Conservation (phyloP, 2,888 invertebrate genomes). For the Caenorhabditis afra region DNA sequence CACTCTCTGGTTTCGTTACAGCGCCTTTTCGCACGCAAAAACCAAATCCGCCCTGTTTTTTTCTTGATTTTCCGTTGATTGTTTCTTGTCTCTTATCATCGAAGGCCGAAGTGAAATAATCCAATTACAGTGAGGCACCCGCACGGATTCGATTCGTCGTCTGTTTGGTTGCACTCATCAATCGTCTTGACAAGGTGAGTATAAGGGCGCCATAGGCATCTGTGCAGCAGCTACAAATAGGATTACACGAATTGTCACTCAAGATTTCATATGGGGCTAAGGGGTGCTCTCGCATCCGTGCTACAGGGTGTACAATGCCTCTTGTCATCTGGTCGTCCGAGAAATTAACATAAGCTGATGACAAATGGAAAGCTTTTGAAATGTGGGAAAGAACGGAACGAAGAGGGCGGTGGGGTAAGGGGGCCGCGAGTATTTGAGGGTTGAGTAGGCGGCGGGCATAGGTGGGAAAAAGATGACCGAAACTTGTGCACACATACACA, state of each 20-base stretch:
- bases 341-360: constrained; percentile 55
- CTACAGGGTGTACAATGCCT: constrained; percentile 35
- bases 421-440: not conserved
- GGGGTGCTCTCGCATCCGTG: not conserved
- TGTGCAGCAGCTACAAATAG: constrained; percentile 22
- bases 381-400: constrained; percentile 9
- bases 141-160: constrained; percentile 10
- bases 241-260: constrained; percentile 55
- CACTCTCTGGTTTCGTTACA: constrained; percentile 16
- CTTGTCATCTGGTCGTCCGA: constrained; percentile 25
- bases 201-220: not conserved
- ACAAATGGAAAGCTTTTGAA: constrained; percentile 29
- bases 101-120: constrained; percentile 17
- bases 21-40: not conserved
- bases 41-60: not conserved
- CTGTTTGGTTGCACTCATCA: constrained; percentile 28
- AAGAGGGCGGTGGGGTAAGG: constrained; percentile 10
- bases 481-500: constrained; percentile 46
- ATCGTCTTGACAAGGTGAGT: constrained; percentile 45
- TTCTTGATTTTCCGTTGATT: constrained; percentile 1
- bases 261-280: constrained; percentile 17
- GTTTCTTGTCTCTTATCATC: not conserved
- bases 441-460: constrained; percentile 5
- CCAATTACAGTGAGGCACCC: constrained; percentile 35
- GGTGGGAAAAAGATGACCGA: constrained; percentile 31